Conservation (phyloP, 2,113 vertebrate genomes). For the Stegastes partitus region DNA sequence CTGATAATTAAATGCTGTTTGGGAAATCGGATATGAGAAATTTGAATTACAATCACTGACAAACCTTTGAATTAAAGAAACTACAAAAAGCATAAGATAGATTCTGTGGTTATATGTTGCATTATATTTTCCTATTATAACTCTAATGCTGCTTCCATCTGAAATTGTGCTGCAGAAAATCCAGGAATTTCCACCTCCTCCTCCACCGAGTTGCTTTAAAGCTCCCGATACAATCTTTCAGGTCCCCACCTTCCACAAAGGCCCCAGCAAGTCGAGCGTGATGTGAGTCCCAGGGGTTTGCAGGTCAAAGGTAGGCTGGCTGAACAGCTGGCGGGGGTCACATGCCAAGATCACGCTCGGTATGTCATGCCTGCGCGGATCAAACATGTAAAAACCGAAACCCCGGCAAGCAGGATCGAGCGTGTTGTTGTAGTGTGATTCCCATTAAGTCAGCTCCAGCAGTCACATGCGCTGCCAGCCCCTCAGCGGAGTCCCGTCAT, state of each 20-base stretch:
- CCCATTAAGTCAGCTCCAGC: constrained; percentile 41
- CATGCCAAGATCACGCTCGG: constrained; percentile 53
- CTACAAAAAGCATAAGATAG: too few species aligned
- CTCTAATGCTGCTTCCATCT: too few species aligned
- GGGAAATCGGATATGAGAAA: too few species aligned
- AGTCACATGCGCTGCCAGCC: constrained; percentile 3
- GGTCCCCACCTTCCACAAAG: constrained; percentile 1
- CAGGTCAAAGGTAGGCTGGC: constrained; percentile 28
- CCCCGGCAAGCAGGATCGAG: constrained; percentile 30
- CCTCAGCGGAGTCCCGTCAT: background rate
- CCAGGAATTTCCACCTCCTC: constrained; percentile 25
- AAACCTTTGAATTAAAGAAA: too few species aligned
- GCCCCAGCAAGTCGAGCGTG: constrained; percentile 39
- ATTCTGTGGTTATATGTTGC: too few species aligned
- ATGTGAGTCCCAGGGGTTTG: constrained; percentile 21
- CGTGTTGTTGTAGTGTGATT: constrained; percentile 50
- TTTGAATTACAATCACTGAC: too few species aligned
- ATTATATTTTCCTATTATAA: too few species aligned
- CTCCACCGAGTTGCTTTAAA: constrained; percentile 6
- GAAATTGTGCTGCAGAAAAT: background rate
- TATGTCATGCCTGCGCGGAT: constrained; percentile 49
- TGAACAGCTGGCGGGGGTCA: constrained; percentile 56
- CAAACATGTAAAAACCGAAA: constrained; percentile 53
- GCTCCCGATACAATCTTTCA: background rate
- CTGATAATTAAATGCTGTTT: too few species aligned